These are phyloP conservation scores for Pipistrellus nathusii DNA, from an alignment of 2,797 vertebrate genomes.

Conservation along the genomic window DNA sequence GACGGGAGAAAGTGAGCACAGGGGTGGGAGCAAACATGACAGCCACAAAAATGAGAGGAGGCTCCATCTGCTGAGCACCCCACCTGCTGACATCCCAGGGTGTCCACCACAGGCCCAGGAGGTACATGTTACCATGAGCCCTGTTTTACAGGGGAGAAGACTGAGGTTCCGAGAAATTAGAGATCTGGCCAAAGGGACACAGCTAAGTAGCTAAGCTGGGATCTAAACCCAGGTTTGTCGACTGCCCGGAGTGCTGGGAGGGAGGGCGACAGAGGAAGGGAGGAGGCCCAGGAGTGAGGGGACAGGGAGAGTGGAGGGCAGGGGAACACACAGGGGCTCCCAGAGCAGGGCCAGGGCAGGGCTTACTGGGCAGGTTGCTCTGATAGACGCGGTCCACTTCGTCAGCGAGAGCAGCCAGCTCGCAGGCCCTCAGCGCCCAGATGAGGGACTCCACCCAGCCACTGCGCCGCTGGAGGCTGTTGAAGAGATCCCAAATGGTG, in stretches of 20 bases:
- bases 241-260: neutral
- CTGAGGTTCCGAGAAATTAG: neutral
- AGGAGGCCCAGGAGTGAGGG: neutral
- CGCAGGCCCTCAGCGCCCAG: slow-evolving; percentile 55
- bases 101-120: neutral
- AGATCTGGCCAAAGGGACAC: neutral
- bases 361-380: slow-evolving; percentile 61
- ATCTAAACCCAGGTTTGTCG: neutral
- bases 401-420: slow-evolving; percentile 47
- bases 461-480: slow-evolving; percentile 47
- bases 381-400: slow-evolving; percentile 65
- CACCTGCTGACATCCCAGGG: neutral
- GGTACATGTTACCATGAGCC: neutral
- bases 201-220: neutral
- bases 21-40: neutral
- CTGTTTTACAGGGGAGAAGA: neutral
- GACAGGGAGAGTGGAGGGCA: neutral
- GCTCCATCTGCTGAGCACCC: neutral
- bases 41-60: neutral
- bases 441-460: slow-evolving; percentile 76
- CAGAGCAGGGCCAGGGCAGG: neutral
- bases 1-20: neutral
- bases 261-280: neutral
- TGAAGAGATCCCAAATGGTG: slow-evolving; percentile 78
- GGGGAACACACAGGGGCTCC: neutral